Base-by-base conservation (phyloP, 2,888 invertebrate species). In the Thereva nobilitata region DNA sequence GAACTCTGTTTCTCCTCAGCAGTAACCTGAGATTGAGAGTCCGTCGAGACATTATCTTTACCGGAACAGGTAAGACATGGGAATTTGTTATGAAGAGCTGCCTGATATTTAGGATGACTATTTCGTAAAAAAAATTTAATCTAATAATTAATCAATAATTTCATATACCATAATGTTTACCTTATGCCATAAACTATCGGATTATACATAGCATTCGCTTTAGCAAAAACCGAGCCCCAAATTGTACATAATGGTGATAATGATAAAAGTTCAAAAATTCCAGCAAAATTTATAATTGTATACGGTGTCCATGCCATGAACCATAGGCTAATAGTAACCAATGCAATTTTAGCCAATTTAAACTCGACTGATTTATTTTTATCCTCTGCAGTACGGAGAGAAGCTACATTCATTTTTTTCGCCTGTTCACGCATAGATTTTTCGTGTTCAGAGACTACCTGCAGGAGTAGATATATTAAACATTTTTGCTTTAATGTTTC, bases 111-210 rank as follows among this genome's bases (percentile, higher is more conserved):
- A 7, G 86, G 86, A 77, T 87, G 86, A 73, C 86, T 86, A 57
- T 9, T 65, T 38, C 12, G 12, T n/a, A 38, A 54, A 12, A 10
- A 35, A 12, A 41, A 41, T 55, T 41, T 41, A 3, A 41, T 40
- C 42, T 5, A 42, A 41, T 55, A 7, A 4, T 23, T 23, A 23
- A 23, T 23, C 23, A 40, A 7, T 41, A 55, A 55, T 9, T 41
- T 10, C 1, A 41, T 9, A 23, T 55, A 3, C 8, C 38, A 44
- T 1, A 8, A 23, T 42, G 61, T 77, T n/a, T 75, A 92, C 91
- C 92, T 93, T 81, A 93, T 93, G 73, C 92, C 93, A 78, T 94
- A 94, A 71, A 94, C 93, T 78, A 93, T 92, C 35, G 93, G 93
- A 82, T 94, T 94, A 84, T 93, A 94, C 69, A 91, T 90, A 71